Evolutionary conservation across 2,888 invertebrate genomes (phyloP), one percentile per base, ranked within the genome.

Genomic region (Euclidia mi): DNA sequence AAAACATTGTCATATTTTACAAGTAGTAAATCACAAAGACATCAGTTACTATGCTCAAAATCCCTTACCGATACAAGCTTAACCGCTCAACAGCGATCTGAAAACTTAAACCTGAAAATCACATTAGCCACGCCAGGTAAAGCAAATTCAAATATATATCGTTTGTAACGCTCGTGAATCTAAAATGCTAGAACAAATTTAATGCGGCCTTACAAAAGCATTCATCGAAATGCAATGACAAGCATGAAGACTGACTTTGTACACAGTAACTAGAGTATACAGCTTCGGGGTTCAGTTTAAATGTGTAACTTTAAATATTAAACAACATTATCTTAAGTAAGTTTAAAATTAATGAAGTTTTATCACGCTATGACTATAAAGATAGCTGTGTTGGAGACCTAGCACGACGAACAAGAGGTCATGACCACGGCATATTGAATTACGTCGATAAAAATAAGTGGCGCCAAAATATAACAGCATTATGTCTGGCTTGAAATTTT

Each of bases 321-420:
- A 20, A 42, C 42, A 57, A 38, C 46, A 58, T 46, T 43, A 60
- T 51, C 50, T 50, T 45, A 37, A 9, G 42, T 42, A 18, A 56
- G 41, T 42, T 49, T 42, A 60, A 14, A 34, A 34, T 56, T 68
- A 67, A 70, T 71, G 49, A 53, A 49, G 41, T 43, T 56, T 58
- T 57, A 56, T 56, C 73, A 72, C 65, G 73, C 40, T 25, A 60
- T 37, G n/a, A 14, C 35, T 41, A 59, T 55, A 64, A 47, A 47
- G 53, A 45, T 57, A 40, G 52, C 34, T 47, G 42, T 56, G 18
- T 17, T 37, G 28, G 29, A 18, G 18, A n/a, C 17, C 28, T 38
- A 46, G 37, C 37, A 46, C 37, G 37, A 12, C 3, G 15, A 11
- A 12, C 20, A 4, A 25, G 20, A 25, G 20, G 4, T 25, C 20